A percentile compares a stretch with the other conserved stretches of the same genome.
phyloP scores from a whole-genome alignment of 2,113 vertebrate genomes.

The Xiphophorus couchianus region DNA sequence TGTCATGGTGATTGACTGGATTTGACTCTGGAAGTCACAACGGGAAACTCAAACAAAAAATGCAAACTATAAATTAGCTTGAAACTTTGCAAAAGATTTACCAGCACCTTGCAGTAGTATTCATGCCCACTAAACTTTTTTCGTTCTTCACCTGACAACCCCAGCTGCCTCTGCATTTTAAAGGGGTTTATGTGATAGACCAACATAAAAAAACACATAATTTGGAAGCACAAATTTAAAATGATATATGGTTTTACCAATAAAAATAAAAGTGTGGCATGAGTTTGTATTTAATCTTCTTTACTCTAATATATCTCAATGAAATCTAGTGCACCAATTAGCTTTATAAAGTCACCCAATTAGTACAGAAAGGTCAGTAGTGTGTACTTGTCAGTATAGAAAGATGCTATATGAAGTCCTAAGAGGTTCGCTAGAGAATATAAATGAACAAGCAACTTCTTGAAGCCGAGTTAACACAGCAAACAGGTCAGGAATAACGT shows the following conservation, averaged over 20 bases:
- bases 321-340: background rate
- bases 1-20: constrained; percentile 75
- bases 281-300: no score
- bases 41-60: constrained; percentile 47
- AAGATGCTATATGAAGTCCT: background rate
- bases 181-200: background rate
- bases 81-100: constrained; percentile 36
- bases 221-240: background rate
- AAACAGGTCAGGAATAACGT: background rate
- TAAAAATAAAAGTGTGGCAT: background rate
- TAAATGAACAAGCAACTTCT: background rate
- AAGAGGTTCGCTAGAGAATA: no score
- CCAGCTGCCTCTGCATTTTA: background rate
- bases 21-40: constrained; percentile 53
- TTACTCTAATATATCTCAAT: background rate
- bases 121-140: background rate
- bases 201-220: background rate
- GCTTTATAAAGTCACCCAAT: no score
- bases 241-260: background rate
- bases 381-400: background rate
- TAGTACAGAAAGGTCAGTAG: background rate
- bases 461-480: background rate
- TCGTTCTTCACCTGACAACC: background rate
- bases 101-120: background rate
- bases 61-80: constrained; percentile 37